A percentile compares a stretch with the other conserved stretches of the same genome.
phyloP scores from a whole-genome alignment of 2,888 invertebrate genomes.

The Pterobdella sp. region DNA sequence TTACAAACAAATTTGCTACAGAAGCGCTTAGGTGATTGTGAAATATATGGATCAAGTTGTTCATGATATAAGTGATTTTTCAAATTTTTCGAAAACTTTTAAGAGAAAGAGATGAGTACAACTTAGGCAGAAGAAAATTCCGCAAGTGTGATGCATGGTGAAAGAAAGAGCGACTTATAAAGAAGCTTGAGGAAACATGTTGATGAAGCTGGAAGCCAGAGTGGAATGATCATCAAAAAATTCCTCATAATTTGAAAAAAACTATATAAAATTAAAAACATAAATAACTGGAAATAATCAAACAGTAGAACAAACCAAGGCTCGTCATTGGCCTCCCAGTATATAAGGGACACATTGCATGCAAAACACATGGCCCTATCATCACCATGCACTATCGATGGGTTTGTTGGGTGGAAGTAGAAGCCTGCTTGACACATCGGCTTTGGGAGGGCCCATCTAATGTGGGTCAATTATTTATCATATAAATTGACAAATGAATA shows the following conservation, averaged over 20 bases:
- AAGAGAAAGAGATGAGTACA: too few species aligned
- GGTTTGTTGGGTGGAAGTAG: constrained; percentile 78
- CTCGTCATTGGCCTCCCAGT: constrained; percentile 93
- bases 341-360: constrained; percentile 84
- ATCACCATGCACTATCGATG: constrained; percentile 60
- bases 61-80: too few species aligned
- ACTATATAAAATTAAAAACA: neutral
- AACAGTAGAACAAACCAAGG: constrained; percentile 63
- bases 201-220: too few species aligned
- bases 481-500: too few species aligned
- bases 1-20: too few species aligned
- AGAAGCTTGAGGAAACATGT: too few species aligned
- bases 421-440: constrained; percentile 96
- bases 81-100: too few species aligned
- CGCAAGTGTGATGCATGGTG: too few species aligned
- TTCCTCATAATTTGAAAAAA: neutral
- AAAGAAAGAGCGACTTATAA: too few species aligned
- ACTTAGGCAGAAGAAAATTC: too few species aligned
- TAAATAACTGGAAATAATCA: neutral
- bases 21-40: too few species aligned
- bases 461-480: too few species aligned
- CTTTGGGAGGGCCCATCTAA: constrained; percentile 86
- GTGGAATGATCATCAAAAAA: neutral
- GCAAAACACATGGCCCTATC: constrained; percentile 94
- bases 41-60: neutral